phyloP scores from a whole-genome alignment of 2,113 vertebrate genomes.

The Platichthys flesus region DNA sequence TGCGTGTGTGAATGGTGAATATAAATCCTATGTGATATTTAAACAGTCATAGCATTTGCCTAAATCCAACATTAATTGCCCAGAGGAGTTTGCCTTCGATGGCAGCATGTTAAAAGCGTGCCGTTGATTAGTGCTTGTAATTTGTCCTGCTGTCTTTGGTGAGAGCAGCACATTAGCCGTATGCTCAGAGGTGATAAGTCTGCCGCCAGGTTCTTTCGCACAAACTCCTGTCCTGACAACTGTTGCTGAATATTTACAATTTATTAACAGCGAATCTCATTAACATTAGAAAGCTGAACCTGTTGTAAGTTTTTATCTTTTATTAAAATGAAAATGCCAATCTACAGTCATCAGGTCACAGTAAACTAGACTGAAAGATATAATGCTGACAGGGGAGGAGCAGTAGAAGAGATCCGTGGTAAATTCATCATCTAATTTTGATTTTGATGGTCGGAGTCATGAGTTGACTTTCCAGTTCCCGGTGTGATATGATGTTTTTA shows the following conservation, averaged over 20 bases:
- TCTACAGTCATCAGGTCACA: not conserved
- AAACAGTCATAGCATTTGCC: constrained; percentile 81
- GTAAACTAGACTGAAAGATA: not conserved
- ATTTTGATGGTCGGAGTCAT: not conserved
- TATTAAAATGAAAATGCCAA: not conserved
- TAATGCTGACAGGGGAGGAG: not conserved
- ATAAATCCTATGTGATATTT: constrained; percentile 83
- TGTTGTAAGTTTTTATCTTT: not conserved
- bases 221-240: constrained; percentile 27
- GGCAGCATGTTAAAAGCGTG: constrained; percentile 60
- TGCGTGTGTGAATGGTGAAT: constrained; percentile 65
- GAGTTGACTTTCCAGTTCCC: too few relatives aligned
- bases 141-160: constrained; percentile 50
- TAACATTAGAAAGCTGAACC: constrained; percentile 8
- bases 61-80: constrained; percentile 71
- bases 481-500: not conserved
- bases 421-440: not conserved
- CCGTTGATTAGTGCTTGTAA: constrained; percentile 64
- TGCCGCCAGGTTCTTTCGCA: constrained; percentile 28
- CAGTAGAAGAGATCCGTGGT: not conserved
- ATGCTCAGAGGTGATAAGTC: constrained; percentile 44
- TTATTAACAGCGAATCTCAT: constrained; percentile 9
- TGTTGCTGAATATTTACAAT: constrained; percentile 40
- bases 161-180: constrained; percentile 29
- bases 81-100: constrained; percentile 53